These are phyloP conservation scores for Julus scandinavius DNA, from an alignment of 2,888 invertebrate genomes.

Conservation along the genomic window DNA sequence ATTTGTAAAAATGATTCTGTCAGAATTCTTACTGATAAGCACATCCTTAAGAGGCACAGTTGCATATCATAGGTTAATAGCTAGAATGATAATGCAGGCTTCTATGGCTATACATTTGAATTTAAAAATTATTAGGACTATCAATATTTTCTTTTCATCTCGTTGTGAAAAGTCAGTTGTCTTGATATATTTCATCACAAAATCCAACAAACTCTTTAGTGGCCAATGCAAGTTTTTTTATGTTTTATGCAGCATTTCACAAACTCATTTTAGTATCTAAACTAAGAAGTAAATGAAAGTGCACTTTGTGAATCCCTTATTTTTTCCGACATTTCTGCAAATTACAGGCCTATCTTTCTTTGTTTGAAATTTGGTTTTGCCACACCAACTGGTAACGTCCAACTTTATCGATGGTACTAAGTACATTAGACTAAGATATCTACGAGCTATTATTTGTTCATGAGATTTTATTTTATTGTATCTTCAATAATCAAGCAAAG, in stretches of 20 bases:
- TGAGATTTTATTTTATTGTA: neutral
- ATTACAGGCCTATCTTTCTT: neutral
- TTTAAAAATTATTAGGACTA: neutral
- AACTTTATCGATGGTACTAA: neutral
- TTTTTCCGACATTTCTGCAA: neutral
- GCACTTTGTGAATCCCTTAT: conserved; percentile 40
- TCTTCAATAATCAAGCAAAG: neutral
- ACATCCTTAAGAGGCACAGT: neutral
- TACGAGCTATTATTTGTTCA: neutral
- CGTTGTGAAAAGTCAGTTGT: neutral
- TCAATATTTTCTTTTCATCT: neutral
- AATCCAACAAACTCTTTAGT: neutral
- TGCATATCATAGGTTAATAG: neutral
- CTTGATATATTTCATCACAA: neutral
- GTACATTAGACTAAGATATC: neutral
- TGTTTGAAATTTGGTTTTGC: neutral
- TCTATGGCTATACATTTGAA: neutral
- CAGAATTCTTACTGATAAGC: conserved; percentile 3
- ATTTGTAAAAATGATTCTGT: neutral
- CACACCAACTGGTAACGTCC: neutral
- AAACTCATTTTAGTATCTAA: neutral
- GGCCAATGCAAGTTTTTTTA: neutral
- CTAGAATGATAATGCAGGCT: neutral
- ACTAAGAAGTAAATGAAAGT: conserved; percentile 8
- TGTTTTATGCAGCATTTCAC: neutral